Evolutionary conservation across 1,140 invertebrate species (phyloP).

Genomic region (Drosophila tropicalis): DNA sequence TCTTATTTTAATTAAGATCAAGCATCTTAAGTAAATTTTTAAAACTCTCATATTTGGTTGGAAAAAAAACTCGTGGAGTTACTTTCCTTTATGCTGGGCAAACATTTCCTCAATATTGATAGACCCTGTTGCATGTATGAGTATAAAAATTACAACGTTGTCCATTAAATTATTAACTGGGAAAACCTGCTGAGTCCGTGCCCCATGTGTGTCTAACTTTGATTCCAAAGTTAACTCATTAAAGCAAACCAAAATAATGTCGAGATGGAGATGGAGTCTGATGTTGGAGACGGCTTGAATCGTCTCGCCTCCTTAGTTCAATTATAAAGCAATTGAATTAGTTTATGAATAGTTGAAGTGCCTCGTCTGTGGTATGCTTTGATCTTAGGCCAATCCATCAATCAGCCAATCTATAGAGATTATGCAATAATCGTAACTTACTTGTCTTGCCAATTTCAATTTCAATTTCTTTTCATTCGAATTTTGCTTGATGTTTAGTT

Average conservation of each 20-base stretch:
- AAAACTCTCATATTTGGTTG: too few relatives aligned
- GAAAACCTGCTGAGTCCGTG: constrained; percentile 65
- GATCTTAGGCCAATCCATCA: constrained; percentile 61
- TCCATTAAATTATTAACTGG: constrained; percentile 79
- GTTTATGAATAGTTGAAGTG: constrained; percentile 43
- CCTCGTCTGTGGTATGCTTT: constrained; percentile 2
- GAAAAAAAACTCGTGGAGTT: too few relatives aligned
- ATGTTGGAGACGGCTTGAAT: constrained; percentile 3
- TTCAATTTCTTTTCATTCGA: constrained; percentile 13
- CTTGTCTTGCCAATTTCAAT: constrained; percentile 60
- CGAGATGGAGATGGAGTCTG: constrained; percentile 18
- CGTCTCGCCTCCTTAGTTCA: constrained; percentile 74
- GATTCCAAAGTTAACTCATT: constrained; percentile 57
- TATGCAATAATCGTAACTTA: constrained; percentile 56
- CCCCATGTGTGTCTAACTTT: constrained; percentile 45
- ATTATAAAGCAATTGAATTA: constrained; percentile 81
- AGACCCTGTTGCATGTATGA: too few relatives aligned
- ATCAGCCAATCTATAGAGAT: constrained; percentile 63
- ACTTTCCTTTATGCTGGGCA: too few relatives aligned
- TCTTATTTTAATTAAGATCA: too few relatives aligned
- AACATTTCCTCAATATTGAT: too few relatives aligned
- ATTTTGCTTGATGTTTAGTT: not conserved
- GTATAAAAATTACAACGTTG: constrained; percentile 66
- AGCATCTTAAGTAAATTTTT: too few relatives aligned
- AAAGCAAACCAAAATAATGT: constrained; percentile 51